These are phyloP conservation scores for Charadrius vociferus DNA, from an alignment of 2,113 vertebrate genomes.

Conservation along the genomic window DNA sequence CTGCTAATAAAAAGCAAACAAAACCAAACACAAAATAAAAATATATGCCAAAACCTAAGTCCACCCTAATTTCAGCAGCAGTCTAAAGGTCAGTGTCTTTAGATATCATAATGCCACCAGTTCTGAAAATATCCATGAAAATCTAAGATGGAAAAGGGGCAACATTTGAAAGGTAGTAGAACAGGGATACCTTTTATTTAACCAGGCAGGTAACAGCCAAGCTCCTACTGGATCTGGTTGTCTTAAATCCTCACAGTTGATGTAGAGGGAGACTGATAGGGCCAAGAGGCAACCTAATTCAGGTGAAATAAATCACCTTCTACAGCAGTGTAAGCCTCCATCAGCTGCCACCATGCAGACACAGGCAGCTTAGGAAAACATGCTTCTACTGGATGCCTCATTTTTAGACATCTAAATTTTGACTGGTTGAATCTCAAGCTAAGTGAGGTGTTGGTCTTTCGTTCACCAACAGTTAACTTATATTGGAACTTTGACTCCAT, in stretches of 20 bases:
- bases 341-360: not conserved
- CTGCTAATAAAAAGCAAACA: conserved; percentile 3
- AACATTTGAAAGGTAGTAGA: not conserved
- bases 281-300: not conserved
- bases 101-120: not conserved
- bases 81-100: not conserved
- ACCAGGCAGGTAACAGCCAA: not conserved
- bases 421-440: not conserved
- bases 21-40: not conserved
- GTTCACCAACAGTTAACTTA: not conserved
- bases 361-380: not conserved
- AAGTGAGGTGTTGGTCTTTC: not conserved
- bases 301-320: not conserved
- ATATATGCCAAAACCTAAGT: not conserved
- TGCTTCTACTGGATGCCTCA: not conserved
- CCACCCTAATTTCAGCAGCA: not conserved
- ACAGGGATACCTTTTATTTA: not conserved
- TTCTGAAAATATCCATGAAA: not conserved
- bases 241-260: not conserved
- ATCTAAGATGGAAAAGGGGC: not conserved
- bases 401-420: not conserved
- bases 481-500: not conserved
- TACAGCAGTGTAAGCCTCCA: not conserved
- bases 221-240: not conserved
- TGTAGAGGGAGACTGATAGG: not conserved